Evolutionary conservation across 2,888 invertebrate genomes (phyloP).

Genomic region (Phengaris arion): DNA sequence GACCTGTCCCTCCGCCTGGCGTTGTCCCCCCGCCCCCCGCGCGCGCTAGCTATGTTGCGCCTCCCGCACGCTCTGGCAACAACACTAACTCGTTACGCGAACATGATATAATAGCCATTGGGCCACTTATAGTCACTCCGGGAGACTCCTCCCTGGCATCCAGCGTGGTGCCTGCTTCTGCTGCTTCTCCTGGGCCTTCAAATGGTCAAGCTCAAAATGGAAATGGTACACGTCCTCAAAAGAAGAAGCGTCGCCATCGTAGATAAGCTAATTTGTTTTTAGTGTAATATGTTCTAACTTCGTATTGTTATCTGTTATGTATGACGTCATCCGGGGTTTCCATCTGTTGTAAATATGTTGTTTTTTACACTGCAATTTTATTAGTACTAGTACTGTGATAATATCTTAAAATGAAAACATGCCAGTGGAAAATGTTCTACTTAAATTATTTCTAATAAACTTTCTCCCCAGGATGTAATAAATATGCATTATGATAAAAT

Average conservation of each 20-base stretch:
- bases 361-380: slow-evolving; percentile 64
- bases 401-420: slow-evolving; percentile 45
- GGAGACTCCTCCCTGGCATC: slow-evolving; percentile 15
- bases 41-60: slow-evolving; percentile 32
- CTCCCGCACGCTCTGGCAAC: slow-evolving; percentile 35
- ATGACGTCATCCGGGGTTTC: slow-evolving; percentile 55
- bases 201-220: slow-evolving; percentile 45
- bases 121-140: slow-evolving; percentile 33
- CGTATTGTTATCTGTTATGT: slow-evolving; percentile 51
- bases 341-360: slow-evolving; percentile 55
- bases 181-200: slow-evolving; percentile 45
- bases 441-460: slow-evolving; percentile 48
- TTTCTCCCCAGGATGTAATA: slow-evolving; percentile 51
- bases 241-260: slow-evolving; percentile 66
- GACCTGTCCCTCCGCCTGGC: slow-evolving; percentile 11
- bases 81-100: slow-evolving; percentile 32
- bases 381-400: slow-evolving; percentile 70
- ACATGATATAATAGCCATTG: slow-evolving; percentile 32
- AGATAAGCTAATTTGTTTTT: slow-evolving; percentile 51
- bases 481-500: slow-evolving; percentile 30
- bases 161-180: slow-evolving; percentile 33
- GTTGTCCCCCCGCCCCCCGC: slow-evolving; percentile 17
- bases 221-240: slow-evolving; percentile 50
- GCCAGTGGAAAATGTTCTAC: slow-evolving; percentile 49
- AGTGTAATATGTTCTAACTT: slow-evolving; percentile 37